Base-by-base conservation (phyloP, 92 coral and sea anemone species). In the Epizoanthus fatuus region DNA sequence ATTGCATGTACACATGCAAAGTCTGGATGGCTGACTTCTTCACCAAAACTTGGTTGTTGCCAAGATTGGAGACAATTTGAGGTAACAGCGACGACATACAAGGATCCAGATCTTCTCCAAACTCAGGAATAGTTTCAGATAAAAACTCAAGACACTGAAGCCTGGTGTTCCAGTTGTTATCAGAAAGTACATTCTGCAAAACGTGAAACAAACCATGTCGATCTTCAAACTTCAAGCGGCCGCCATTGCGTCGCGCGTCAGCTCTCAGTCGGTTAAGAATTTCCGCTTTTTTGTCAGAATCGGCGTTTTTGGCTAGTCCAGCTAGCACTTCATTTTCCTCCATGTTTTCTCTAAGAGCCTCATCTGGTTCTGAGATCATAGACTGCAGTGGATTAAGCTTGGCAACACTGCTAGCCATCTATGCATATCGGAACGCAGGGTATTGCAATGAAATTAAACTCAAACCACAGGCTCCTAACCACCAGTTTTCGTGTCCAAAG, bases 11-110 rank as follows among this genome's bases (percentile, higher is more conserved):
- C 59, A 95, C 97, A 81, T 97, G 99, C 56, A 97, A 87, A 11
- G 99, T 97, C 87, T 97, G 99, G 67, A 97, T 96, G 62, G 99
- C 94, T 25, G 98, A 95, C 86, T 95, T 97, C 83, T 95, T 97
- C 63, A 93, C 91, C 69, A 95, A 95, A 60, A 95, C 98, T 58
- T 94, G 95, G 88, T 90, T 95, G 84, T 95, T 95, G 42, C 98
- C 99, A 67, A 97, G 88, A 75, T 93, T 95, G 37, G 98, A 92
- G 57, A 97, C 98, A 63, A 97, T 80, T 84, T 95, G 99, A 45
- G 99, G 98, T 69, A 97, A 87, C 56, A 97, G 86, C 56, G 93
- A 84, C 49, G 97, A 80, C 99, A 97, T 97, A 68, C 99, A 97
- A 87, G 88, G 86, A 84, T 95, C 98, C 82, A 97, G 88, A 85